Base-by-base conservation (phyloP, 2,888 invertebrate genomes). In the Metacarcinus magister region DNA sequence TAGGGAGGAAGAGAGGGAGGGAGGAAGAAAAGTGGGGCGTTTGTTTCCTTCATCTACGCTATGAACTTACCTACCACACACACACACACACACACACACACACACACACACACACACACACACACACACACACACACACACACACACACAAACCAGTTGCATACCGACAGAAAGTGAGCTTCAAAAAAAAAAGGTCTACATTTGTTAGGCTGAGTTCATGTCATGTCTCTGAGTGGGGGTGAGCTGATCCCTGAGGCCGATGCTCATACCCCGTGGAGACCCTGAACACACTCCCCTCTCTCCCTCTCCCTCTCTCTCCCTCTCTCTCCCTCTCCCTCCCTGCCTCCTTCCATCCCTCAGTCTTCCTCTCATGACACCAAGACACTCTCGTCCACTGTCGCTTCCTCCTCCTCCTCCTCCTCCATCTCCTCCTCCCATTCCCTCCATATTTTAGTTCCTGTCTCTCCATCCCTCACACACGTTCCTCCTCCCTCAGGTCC, bases 391-490 rank as follows among this genome's bases (percentile, higher is more conserved):
- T 43, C 75, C 19, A 67, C 19, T 32, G 16, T 19, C 32, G 8
- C 43, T 28, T 23, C 67, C 39, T 67, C n/a, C 67, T 43, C 93
- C 13, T 28, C 32, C 43, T 67, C 32, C 39, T 48, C n/a, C 32
- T 32, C 32, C 28, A 32, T 8, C 32, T 82, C 28, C 82, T 28
- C 32, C 82, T 32, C 67, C n/a, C 32, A 82, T 82, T 82, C 82
- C 82, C 82, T 67, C 82, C 82, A 82, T 82, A 82, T 82, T 82
- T 82, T 82, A 82, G 82, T 82, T 82, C 32, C 28, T 82, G 82
- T 82, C 82, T 82, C 82, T 82, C 82, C 82, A 82, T 82, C 82
- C 82, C 82, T 82, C 82, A 82, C 82, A 82, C 82, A 82, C 82
- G 82, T 82, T 32, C 13, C 32, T 32, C 82, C 32, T 82, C 82